Evolutionary conservation across 1,140 invertebrate genomes (phyloP).

Genomic region (Spodoptera litura): DNA sequence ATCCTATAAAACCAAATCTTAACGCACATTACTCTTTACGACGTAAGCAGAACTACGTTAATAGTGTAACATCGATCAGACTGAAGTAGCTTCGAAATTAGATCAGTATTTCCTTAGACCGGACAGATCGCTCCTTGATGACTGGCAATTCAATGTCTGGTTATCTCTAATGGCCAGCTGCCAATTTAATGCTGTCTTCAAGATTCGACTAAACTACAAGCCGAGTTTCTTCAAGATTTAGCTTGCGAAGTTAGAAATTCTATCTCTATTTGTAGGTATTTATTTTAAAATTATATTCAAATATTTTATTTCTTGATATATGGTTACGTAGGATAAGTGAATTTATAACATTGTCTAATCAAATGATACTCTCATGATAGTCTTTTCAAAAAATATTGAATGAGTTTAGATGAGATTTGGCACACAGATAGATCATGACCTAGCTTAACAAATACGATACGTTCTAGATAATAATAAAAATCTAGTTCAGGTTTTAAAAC

Average conservation of each 20-base stretch:
- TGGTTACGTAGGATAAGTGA: too few species aligned
- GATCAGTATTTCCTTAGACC: conserved; percentile 19
- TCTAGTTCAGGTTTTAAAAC: too few species aligned
- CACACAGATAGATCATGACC: too few species aligned
- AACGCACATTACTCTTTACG: neutral
- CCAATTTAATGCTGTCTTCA: conserved; percentile 1
- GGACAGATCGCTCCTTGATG: conserved; percentile 31
- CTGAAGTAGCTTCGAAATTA: conserved; percentile 15
- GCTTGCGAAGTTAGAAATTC: neutral
- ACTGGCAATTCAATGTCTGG: conserved; percentile 31
- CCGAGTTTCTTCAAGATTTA: neutral
- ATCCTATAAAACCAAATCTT: neutral
- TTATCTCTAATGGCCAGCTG: conserved; percentile 26
- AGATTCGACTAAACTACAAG: neutral
- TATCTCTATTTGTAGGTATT: too few species aligned
- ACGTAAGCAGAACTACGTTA: neutral
- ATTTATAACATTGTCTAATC: too few species aligned
- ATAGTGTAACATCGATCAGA: conserved; percentile 10
- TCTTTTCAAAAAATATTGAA: too few species aligned
- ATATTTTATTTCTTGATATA: too few species aligned
- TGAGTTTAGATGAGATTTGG: too few species aligned
- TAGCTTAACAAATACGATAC: too few species aligned
- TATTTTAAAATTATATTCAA: too few species aligned
- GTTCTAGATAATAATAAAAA: too few species aligned
- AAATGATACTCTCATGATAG: too few species aligned